Percentiles rank a stretch among this genome's conserved stretches.
phyloP scores from a whole-genome alignment of 2,888 invertebrate genomes.

The Andrena marginata region DNA sequence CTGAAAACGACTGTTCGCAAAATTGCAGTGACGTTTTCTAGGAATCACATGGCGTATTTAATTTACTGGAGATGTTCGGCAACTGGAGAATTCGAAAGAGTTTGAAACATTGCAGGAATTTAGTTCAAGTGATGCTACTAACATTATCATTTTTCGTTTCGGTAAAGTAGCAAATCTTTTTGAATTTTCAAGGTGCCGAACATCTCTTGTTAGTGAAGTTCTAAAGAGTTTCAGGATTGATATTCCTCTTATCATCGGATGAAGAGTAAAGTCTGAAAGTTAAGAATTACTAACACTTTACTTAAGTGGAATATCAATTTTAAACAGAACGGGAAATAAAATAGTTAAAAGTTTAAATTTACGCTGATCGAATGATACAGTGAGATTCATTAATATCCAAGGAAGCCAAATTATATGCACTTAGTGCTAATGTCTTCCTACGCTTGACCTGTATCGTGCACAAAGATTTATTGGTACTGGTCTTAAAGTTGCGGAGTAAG shows the following conservation, averaged over 20 bases:
- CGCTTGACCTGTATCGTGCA: background rate
- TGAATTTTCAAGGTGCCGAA: no score
- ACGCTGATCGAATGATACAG: background rate
- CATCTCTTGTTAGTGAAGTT: background rate
- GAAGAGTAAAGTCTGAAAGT: background rate
- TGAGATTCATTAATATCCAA: background rate
- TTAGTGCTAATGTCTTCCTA: conserved; percentile 1
- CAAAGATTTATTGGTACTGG: conserved; percentile 8
- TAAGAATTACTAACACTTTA: no score
- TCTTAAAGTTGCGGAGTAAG: conserved; percentile 5
- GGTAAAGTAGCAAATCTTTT: no score
- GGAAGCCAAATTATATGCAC: conserved; percentile 11
- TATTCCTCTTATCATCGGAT: background rate
- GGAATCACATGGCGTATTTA: no score
- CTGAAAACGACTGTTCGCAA: no score
- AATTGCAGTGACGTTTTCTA: no score
- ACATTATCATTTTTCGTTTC: no score
- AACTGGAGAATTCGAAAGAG: no score
- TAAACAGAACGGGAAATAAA: background rate
- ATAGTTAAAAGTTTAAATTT: conserved; percentile 1
- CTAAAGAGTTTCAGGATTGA: background rate
- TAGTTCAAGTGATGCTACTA: no score
- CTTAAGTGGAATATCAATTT: background rate
- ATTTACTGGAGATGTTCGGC: no score
- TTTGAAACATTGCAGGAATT: no score